Evolutionary conservation across 2,888 invertebrate genomes (phyloP).

Genomic region (Geophilus truncorum): DNA sequence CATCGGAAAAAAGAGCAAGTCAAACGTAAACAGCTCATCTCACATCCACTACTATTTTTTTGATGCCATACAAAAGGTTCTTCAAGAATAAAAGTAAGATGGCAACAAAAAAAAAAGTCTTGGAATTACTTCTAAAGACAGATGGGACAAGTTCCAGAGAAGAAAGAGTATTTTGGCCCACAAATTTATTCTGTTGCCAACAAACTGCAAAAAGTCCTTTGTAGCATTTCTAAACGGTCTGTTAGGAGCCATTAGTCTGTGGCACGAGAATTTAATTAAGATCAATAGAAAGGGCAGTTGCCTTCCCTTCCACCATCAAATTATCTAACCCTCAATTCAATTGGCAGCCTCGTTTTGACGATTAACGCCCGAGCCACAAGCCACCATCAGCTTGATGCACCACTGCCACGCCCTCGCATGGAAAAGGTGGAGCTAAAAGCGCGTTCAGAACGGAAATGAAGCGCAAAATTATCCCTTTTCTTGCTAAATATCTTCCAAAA

Average conservation of each 20-base stretch:
- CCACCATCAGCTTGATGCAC: conserved; percentile 21
- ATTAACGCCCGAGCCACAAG: conserved; percentile 10
- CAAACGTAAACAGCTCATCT: neutral
- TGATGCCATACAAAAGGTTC: neutral
- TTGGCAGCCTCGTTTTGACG: conserved; percentile 25
- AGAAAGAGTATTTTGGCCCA: neutral
- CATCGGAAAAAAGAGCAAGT: neutral
- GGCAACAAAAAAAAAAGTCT: neutral
- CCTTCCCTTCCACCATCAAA: conserved; percentile 14
- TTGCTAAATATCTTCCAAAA: neutral
- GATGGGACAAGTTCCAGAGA: conserved; percentile 4
- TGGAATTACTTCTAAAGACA: neutral
- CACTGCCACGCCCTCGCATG: conserved; percentile 29
- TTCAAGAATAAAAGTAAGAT: neutral
- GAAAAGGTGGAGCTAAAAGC: conserved; percentile 27
- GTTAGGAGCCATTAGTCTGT: conserved; percentile 22
- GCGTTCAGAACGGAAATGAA: conserved; percentile 6
- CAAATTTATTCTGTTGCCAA: neutral
- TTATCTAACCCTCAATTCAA: conserved; percentile 31
- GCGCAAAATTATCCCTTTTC: conserved; percentile 18
- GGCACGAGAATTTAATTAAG: conserved; percentile 28
- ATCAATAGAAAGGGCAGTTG: conserved; percentile 7
- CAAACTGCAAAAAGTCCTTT: conserved; percentile 15
- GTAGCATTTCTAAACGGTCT: conserved; percentile 27
- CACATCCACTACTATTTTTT: neutral